Conservation (phyloP, 1,140 invertebrate species). For the Heliconius nattereri region DNA sequence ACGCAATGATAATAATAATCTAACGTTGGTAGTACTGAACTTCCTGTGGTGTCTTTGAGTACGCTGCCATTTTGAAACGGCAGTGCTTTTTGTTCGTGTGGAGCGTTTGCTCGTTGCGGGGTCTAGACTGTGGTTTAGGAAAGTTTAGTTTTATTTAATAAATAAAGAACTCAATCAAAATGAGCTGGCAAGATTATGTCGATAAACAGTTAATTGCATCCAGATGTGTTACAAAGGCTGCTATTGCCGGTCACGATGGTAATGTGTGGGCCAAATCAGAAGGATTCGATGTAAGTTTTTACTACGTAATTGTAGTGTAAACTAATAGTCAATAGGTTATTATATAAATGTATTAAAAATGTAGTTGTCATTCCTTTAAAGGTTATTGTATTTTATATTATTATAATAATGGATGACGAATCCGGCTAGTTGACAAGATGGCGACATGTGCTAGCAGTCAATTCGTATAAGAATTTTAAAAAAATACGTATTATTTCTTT, state of each 20-base stretch:
- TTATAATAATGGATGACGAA: slow-evolving; percentile 61
- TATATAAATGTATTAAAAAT: not conserved
- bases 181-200: slow-evolving; percentile 99
- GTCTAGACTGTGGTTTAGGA: slow-evolving; percentile 73
- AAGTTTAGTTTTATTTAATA: slow-evolving; percentile 80
- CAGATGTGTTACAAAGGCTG: slow-evolving; percentile 95
- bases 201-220: slow-evolving; percentile 97
- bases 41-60: slow-evolving; percentile 74
- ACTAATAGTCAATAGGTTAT: not conserved
- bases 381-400: slow-evolving; percentile 17
- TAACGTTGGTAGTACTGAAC: slow-evolving; percentile 57
- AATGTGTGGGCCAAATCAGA: slow-evolving; percentile 97
- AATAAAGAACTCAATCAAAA: slow-evolving; percentile 81
- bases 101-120: slow-evolving; percentile 78
- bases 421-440: slow-evolving; percentile 80
- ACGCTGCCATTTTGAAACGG: slow-evolving; percentile 79
- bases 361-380: not conserved
- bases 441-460: slow-evolving; percentile 77
- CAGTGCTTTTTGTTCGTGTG: slow-evolving; percentile 81
- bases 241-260: slow-evolving; percentile 96
- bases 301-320: slow-evolving; percentile 14
- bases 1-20: slow-evolving; percentile 40
- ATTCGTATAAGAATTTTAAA: slow-evolving; percentile 56
- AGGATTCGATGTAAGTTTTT: slow-evolving; percentile 92
- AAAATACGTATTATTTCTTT: slow-evolving; percentile 7